A percentile compares a stretch with the other conserved stretches of the same genome.
phyloP scores from a whole-genome alignment of 2,888 invertebrate genomes.

The Brenthis hecate region DNA sequence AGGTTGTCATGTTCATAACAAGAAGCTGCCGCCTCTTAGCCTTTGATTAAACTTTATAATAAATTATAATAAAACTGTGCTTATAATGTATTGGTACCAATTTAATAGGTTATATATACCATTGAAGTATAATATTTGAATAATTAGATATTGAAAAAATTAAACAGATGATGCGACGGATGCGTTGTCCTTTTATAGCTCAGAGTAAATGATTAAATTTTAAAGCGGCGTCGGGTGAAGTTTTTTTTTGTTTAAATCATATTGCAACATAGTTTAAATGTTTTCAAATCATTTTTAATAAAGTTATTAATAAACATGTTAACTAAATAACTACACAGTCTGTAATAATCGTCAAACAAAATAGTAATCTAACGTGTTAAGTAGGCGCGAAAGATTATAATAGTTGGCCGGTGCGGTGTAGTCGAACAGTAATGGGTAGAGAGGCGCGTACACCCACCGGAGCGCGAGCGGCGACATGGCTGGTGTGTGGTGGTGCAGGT shows the following conservation, averaged over 20 bases:
- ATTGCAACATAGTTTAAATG: neutral
- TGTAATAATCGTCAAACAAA: neutral
- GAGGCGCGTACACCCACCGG: slow-evolving; percentile 37
- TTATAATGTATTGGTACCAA: slow-evolving; percentile 61
- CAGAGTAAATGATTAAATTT: slow-evolving; percentile 20
- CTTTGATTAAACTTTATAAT: slow-evolving; percentile 17
- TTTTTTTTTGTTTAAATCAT: neutral
- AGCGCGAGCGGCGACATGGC: slow-evolving; percentile 61
- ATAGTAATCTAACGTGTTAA: neutral
- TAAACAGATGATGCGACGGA: slow-evolving; percentile 68
- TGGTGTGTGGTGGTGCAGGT: slow-evolving; percentile 87
- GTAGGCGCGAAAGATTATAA: slow-evolving; percentile 3
- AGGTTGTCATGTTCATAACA: slow-evolving; percentile 28
- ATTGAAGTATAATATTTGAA: slow-evolving; percentile 9
- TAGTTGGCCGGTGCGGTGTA: slow-evolving; percentile 24
- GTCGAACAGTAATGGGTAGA: slow-evolving; percentile 36
- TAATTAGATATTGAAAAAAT: slow-evolving; percentile 14
- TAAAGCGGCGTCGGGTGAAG: slow-evolving; percentile 77
- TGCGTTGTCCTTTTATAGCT: slow-evolving; percentile 55
- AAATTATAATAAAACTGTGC: slow-evolving; percentile 49
- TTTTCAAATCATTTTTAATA: too few relatives aligned
- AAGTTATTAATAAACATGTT: too few relatives aligned
- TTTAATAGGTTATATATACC: slow-evolving; percentile 13
- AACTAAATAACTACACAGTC: neutral
- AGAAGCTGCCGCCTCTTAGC: slow-evolving; percentile 39